Percentiles rank a stretch among this genome's conserved stretches.
Conservation (phyloP, 2,888 invertebrate genomes). For the Elegia similella region DNA sequence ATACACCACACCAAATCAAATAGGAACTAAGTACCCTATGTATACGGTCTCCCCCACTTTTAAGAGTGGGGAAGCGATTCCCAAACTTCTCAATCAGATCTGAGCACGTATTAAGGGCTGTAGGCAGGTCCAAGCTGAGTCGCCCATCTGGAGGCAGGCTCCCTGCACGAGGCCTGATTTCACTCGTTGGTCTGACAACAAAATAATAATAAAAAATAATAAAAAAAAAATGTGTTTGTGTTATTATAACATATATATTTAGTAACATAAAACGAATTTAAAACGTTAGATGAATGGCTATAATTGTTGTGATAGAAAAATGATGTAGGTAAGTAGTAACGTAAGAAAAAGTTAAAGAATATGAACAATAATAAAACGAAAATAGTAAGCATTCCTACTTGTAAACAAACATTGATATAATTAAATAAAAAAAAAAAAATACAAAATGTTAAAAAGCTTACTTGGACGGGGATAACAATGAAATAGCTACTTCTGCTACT, state of each 20-base stretch:
- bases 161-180: constrained; percentile 59
- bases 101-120: constrained; percentile 48
- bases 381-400: not conserved
- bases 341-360: too few species aligned
- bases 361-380: too few species aligned
- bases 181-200: constrained; percentile 33
- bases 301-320: too few species aligned
- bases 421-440: not conserved
- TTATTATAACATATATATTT: too few species aligned
- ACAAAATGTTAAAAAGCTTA: not conserved
- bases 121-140: constrained; percentile 39
- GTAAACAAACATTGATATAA: constrained; percentile 10
- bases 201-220: constrained; percentile 14
- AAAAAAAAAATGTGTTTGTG: not conserved
- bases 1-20: too few species aligned
- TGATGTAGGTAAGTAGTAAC: too few species aligned
- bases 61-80: constrained; percentile 69
- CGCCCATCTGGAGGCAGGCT: constrained; percentile 55
- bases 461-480: not conserved
- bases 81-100: constrained; percentile 77
- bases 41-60: constrained; percentile 80
- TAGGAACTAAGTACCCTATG: constrained; percentile 77
- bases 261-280: too few species aligned
- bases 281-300: too few species aligned
- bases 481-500: not conserved